phyloP scores from a whole-genome alignment of 2,888 invertebrate species.

The Unio pictorum region DNA sequence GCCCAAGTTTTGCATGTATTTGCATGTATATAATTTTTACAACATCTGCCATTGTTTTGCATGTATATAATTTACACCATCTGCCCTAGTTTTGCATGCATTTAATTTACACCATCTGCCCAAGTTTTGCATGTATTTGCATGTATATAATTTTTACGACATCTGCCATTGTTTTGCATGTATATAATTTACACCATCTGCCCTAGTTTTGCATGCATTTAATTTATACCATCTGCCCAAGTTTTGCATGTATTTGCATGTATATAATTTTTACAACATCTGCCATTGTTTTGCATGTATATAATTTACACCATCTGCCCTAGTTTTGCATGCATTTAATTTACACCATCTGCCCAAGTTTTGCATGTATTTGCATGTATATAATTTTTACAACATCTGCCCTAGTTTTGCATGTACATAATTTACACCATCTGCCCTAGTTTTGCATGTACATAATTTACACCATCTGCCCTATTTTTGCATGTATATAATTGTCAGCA shows the following conservation, averaged over 20 bases:
- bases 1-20: background rate
- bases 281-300: background rate
- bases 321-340: background rate
- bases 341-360: background rate
- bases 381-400: background rate
- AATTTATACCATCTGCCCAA: background rate
- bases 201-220: background rate
- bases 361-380: no score
- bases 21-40: background rate
- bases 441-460: background rate
- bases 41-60: background rate
- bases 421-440: background rate
- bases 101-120: background rate
- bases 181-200: background rate
- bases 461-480: background rate
- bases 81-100: background rate
- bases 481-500: background rate
- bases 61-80: background rate
- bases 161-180: background rate
- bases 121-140: background rate
- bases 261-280: background rate
- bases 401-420: background rate
- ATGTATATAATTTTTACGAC: background rate
- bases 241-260: background rate
- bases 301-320: background rate